Conservation (phyloP, 2,113 vertebrate species). For the Labrus mixtus region DNA sequence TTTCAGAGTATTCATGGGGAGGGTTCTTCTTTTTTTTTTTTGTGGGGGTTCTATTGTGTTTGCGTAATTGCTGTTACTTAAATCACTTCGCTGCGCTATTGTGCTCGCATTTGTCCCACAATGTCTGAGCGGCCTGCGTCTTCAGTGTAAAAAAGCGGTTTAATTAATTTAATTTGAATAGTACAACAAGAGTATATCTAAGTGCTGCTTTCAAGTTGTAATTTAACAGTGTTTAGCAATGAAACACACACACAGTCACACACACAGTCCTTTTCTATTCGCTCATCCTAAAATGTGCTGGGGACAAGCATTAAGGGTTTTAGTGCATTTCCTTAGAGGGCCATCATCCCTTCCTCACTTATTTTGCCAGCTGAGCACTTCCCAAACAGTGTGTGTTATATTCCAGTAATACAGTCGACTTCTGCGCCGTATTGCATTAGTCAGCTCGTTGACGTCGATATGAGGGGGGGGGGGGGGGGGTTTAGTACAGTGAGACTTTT, state of each 20-base stretch:
- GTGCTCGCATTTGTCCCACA: slow-evolving; percentile 38
- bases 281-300: slow-evolving; percentile 16
- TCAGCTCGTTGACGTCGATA: slow-evolving; percentile 66
- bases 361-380: slow-evolving; percentile 54
- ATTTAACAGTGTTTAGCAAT: slow-evolving; percentile 40
- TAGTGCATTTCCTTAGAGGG: slow-evolving; percentile 39
- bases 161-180: slow-evolving; percentile 63
- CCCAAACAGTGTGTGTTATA: slow-evolving; percentile 39
- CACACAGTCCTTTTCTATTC: slow-evolving; percentile 20
- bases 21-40: slow-evolving; percentile 32
- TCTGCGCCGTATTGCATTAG: slow-evolving; percentile 49
- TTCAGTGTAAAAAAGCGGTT: slow-evolving; percentile 52
- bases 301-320: slow-evolving; percentile 41
- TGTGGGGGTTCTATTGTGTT: slow-evolving; percentile 41
- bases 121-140: slow-evolving; percentile 39
- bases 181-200: slow-evolving; percentile 8
- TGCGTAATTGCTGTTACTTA: slow-evolving; percentile 58
- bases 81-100: slow-evolving; percentile 55
- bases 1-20: slow-evolving; percentile 37
- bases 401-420: slow-evolving; percentile 44
- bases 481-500: slow-evolving; percentile 66
- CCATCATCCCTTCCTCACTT: slow-evolving; percentile 37
- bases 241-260: slow-evolving; percentile 1
- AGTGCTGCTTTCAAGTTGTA: slow-evolving; percentile 43
- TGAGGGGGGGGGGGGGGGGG: no score